These are phyloP conservation scores for Fragum whitleyi DNA, from an alignment of 2,888 invertebrate species.

Conservation along the genomic window DNA sequence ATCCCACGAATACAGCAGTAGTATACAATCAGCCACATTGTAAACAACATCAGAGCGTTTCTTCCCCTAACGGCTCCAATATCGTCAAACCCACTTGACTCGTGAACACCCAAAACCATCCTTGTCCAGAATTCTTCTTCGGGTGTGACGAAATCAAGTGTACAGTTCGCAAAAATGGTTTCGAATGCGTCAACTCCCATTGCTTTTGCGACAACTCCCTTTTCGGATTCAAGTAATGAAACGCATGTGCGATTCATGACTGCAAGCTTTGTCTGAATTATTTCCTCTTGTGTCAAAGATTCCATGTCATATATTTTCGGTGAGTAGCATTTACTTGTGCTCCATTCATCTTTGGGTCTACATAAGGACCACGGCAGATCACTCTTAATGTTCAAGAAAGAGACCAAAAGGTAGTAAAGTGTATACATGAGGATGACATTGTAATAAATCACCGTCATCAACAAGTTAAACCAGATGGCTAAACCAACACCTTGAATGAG, in stretches of 20 bases:
- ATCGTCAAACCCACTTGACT: slow-evolving; percentile 26
- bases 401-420: slow-evolving; percentile 38
- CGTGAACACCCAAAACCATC: slow-evolving; percentile 32
- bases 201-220: background rate
- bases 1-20: slow-evolving; percentile 45
- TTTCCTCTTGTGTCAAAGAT: background rate
- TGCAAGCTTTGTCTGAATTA: background rate
- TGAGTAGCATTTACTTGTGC: slow-evolving; percentile 24
- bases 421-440: slow-evolving; percentile 44
- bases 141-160: slow-evolving; percentile 12
- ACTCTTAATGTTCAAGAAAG: slow-evolving; percentile 44
- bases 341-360: slow-evolving; percentile 28
- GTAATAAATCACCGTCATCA: slow-evolving; percentile 48
- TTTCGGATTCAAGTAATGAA: background rate
- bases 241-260: slow-evolving; percentile 23
- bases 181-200: background rate
- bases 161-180: slow-evolving; percentile 3
- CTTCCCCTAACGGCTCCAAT: slow-evolving; percentile 28
- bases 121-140: slow-evolving; percentile 44
- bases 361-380: slow-evolving; percentile 44
- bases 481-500: slow-evolving; percentile 47
- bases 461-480: slow-evolving; percentile 36
- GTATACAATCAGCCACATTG: slow-evolving; percentile 37
- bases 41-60: slow-evolving; percentile 31
- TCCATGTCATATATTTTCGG: slow-evolving; percentile 8